phyloP scores from a whole-genome alignment of 2,888 invertebrate species.

The Homarus gammarus region DNA sequence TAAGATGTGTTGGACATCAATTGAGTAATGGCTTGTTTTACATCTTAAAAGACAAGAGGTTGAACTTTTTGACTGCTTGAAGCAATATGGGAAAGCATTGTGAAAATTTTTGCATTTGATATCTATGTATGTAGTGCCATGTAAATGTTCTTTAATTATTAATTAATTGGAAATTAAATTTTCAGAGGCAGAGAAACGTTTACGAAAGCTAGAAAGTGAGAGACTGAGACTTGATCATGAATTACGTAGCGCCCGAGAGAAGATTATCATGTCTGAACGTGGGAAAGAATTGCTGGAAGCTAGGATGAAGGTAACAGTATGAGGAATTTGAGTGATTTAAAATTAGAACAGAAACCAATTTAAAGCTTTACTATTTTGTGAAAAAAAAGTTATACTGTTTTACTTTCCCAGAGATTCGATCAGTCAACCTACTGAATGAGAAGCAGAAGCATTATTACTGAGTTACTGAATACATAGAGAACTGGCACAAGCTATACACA shows the following conservation, averaged over 20 bases:
- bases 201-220: constrained; percentile 86
- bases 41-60: too few species aligned
- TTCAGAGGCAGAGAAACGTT: constrained; percentile 86
- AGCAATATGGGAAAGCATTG: not conserved
- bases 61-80: not conserved
- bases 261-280: constrained; percentile 85
- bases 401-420: too few species aligned
- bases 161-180: not conserved
- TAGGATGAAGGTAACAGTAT: constrained; percentile 81
- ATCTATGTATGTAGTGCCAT: not conserved
- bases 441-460: too few species aligned
- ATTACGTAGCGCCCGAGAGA: constrained; percentile 85
- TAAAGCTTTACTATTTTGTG: too few species aligned
- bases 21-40: too few species aligned
- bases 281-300: constrained; percentile 83
- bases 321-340: too few species aligned
- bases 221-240: constrained; percentile 86
- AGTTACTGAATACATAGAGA: too few species aligned
- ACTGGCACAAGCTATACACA: too few species aligned
- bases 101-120: not conserved
- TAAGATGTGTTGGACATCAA: too few species aligned
- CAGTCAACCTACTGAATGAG: too few species aligned
- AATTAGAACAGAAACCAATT: too few species aligned
- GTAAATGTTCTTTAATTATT: not conserved
- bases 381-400: too few species aligned